Evolutionary conservation across 2,113 vertebrate genomes (phyloP), one percentile per base, ranked within the genome.

Genomic region (Charina bottae): DNA sequence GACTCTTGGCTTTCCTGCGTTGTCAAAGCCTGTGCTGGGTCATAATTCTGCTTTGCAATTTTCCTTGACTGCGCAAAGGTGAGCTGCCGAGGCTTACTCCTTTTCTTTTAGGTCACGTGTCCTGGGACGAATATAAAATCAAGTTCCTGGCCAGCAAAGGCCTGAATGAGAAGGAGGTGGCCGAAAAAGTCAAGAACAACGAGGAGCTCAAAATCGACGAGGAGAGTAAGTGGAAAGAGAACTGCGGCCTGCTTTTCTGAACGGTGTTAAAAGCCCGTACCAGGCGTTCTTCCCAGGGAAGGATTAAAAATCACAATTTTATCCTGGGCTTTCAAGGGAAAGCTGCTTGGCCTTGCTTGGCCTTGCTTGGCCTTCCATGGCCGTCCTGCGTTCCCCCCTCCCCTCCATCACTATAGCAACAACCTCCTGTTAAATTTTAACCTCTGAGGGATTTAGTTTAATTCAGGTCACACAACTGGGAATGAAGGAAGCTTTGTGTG

Each of bases 111-210:
- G 99, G 98, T 88, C 98, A 94, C 0, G 99, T 99, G 88, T 99
- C 98, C 0, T 99, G 99, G 99, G 98, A 99, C 0, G 99, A 99
- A 91, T 99, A 99, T 91, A 98, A 98, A 85, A 96, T 99, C 0
- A 99, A 99, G 93, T 99, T 99, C 93, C 92, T 99, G 95, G 98
- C 97, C 10, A 99, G 99, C 97, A 99, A 99, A 96, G 99, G 99
- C n/a, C 98, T 99, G 93, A 97, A 97, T 0, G 99, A 99, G 49
- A 98, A 97, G 53, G 98, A 99, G 58, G 93, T 99, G 0, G 98
- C 98, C 0, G 98, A 98, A 62, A 99, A 99, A 96, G 97, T 99
- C 0, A 99, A 96, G 95, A 99, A 98, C 55, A 98, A 99, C 0
- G 98, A 99, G 94, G 99, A 99, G 88, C 59, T 99, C 89, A 99